Base-by-base conservation (phyloP, 2,797 vertebrate genomes). In the Falco naumanni region DNA sequence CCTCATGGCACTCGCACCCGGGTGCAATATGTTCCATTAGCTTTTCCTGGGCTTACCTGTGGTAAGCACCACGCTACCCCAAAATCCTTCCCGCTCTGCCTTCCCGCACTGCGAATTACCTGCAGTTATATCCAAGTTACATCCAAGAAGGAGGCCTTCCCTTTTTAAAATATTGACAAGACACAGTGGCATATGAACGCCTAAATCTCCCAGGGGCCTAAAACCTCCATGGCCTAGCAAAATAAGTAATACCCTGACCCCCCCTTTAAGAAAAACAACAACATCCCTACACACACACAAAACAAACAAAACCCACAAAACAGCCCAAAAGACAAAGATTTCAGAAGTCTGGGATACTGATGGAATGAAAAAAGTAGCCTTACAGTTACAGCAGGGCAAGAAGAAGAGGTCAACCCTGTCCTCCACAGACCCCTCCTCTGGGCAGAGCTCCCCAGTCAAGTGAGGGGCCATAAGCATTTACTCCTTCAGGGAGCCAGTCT, bases 381-480 rank as follows among this genome's bases (percentile, higher is more conserved):
- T 57, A 24, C 2, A 26, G 10, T 19, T 78, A 60, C 3, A 48
- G 29, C 10, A 61, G 29, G 29, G 20, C 0, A 80, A 17, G 8
- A 84, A 22, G 21, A 63, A 39, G 29, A 72, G 11, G 17, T 6
- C 64, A 83, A n/a, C 3, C 3, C 13, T 24, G 6, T 28, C 7
- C 43, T 33, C 11, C 61, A 41, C 45, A 78, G 39, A 59, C 1
- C 20, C 33, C 43, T 54, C 0, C 61, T 81, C 12, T 65, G 29
- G 31, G 29, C n/a, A 86, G 48, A 41, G 50, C 28, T 56, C 17
- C 37, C 10, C 15, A 37, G 18, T 0, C 0, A 1, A 85, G 11
- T 0, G 1, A 0, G 15, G 19, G 24, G 5, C 17, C 43, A 24
- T 2, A 26, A 51, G 21, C 39, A 15, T 37, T 56, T 13, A 63